Evolutionary conservation across 2,797 vertebrate genomes (phyloP), one percentile per base, ranked within the genome.

Genomic region (Myiothlypis chrysogaster): DNA sequence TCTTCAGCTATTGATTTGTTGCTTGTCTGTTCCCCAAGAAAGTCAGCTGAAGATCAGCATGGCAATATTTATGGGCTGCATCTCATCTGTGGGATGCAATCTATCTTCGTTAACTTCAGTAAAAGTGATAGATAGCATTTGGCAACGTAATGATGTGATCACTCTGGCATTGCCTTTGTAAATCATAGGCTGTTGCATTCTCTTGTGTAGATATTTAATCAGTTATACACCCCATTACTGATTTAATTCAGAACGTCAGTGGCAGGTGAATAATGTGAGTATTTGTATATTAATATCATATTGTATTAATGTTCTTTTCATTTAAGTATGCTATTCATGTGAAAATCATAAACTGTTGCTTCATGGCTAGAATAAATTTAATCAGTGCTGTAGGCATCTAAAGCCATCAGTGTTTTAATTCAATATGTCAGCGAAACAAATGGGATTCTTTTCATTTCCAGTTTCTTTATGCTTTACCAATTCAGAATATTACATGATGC

Each of bases 101-200:
- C 98, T 64, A 93, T 98, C 98, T 98, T 98, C 72, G 97, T 98
- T 98, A 98, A 98, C 94, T 97, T 97, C 97, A 96, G 97, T 97
- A 98, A 98, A 98, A 98, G 97, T 98, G 98, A 98, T 98, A 98
- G 97, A 98, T 98, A 94, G 96, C 95, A 64, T 98, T 98, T 98
- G 97, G 98, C 97, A 98, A 97, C 32, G 90, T 97, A 98, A 98
- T 98, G 98, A 98, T 98, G 97, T 96, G 97, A 98, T 98, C 98
- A 87, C 94, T 97, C 97, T 97, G 96, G 94, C 97, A 97, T 97
- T 66, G 84, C 97, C 95, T 97, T 96, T 97, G 97, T 98, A 98
- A 98, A 98, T 98, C 98, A 98, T 98, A 98, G 97, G 96, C 97
- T 97, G 97, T 96, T 98, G 96, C 97, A 95, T 97, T 98, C 96